Conservation (phyloP, 2,113 vertebrate genomes). For the Carassius gibelio region DNA sequence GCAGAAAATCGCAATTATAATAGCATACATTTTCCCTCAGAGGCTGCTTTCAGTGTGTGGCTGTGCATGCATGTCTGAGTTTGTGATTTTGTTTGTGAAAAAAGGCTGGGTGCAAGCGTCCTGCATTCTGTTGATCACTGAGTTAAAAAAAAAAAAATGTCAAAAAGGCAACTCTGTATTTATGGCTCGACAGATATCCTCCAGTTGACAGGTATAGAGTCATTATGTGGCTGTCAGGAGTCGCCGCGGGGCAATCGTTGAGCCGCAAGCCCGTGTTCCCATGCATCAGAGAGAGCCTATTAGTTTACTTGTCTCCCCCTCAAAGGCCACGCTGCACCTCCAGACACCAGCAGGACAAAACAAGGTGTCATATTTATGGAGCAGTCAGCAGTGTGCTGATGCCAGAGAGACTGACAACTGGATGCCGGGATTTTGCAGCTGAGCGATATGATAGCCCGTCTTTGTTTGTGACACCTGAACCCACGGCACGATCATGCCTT, state of each 20-base stretch:
- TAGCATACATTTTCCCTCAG: conserved; percentile 63
- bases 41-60: conserved; percentile 57
- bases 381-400: conserved; percentile 75
- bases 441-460: conserved; percentile 72
- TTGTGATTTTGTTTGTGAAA: conserved; percentile 50
- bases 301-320: conserved; percentile 82
- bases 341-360: conserved; percentile 82
- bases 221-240: conserved; percentile 83
- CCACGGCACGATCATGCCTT: conserved; percentile 19
- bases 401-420: conserved; percentile 70
- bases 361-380: conserved; percentile 84
- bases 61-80: conserved; percentile 11
- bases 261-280: conserved; percentile 75
- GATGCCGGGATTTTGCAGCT: conserved; percentile 67
- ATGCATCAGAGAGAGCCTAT: conserved; percentile 80
- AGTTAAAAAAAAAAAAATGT: conserved; percentile 67
- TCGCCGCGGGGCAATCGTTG: conserved; percentile 72
- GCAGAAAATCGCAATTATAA: conserved; percentile 76
- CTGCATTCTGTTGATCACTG: conserved; percentile 75
- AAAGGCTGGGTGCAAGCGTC: conserved; percentile 54
- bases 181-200: conserved; percentile 82
- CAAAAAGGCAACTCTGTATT: conserved; percentile 85
- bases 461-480: conserved; percentile 70
- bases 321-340: conserved; percentile 78
- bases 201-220: conserved; percentile 83